Evolutionary conservation across 1,140 invertebrate species (phyloP).

Genomic region (Trichonephila clavipes): DNA sequence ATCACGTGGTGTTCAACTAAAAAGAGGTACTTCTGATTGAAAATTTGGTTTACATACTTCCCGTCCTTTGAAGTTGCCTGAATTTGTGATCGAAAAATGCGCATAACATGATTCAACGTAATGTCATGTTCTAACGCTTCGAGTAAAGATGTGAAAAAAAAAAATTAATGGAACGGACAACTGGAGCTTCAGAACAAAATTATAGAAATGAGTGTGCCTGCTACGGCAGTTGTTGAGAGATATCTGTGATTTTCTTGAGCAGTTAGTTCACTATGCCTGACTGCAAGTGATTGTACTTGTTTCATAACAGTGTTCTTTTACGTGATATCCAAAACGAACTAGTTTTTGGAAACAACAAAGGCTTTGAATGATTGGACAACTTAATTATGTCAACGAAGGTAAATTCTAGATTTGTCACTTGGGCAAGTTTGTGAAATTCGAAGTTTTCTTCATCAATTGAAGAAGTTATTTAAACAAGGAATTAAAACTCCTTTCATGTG

Average conservation of each 20-base stretch:
- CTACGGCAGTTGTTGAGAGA: background rate
- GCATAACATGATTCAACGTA: background rate
- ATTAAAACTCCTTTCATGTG: background rate
- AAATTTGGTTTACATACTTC: background rate
- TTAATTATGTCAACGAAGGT: no score
- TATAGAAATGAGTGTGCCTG: background rate
- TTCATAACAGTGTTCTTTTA: no score
- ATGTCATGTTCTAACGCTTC: background rate
- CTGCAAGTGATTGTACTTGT: no score
- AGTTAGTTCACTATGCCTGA: no score
- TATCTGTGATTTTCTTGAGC: background rate
- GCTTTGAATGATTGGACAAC: no score
- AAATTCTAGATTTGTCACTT: no score
- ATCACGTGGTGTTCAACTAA: background rate
- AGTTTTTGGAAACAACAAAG: no score
- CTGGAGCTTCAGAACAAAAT: background rate
- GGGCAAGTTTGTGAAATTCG: no score
- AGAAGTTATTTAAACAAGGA: background rate
- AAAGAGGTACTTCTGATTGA: background rate
- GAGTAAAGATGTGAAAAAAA: background rate
- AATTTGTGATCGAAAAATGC: background rate
- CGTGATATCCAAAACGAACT: no score
- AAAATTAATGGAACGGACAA: background rate
- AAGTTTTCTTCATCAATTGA: no score
- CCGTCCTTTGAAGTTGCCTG: slow-evolving; percentile 12